Evolutionary conservation across 2,113 vertebrate species (phyloP).

Genomic region (Malurus elegans): DNA sequence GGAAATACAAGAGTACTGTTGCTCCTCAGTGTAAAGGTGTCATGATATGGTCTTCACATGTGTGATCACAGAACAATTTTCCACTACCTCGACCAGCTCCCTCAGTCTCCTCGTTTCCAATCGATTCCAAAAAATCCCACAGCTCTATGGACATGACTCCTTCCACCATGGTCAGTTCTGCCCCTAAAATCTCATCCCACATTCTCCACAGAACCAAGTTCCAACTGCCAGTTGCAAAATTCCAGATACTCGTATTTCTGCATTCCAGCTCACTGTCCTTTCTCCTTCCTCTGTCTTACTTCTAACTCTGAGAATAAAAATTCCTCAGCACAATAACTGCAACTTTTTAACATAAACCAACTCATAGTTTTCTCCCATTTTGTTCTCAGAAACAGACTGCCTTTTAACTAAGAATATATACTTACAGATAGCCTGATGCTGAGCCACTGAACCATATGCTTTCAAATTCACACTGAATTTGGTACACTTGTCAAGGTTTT

Average conservation of each 20-base stretch:
- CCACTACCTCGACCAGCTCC: background rate
- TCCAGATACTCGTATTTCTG: background rate
- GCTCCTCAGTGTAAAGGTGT: background rate
- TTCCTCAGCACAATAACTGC: background rate
- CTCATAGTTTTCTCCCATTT: background rate
- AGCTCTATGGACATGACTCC: background rate
- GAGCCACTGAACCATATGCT: background rate
- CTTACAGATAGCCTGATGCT: background rate
- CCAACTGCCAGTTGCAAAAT: background rate
- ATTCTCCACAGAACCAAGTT: background rate
- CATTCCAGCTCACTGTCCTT: background rate
- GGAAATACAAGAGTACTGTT: background rate
- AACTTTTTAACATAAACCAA: background rate
- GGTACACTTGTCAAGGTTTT: background rate
- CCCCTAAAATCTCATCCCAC: background rate
- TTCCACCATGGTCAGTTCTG: background rate
- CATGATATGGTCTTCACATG: background rate
- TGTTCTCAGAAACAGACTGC: background rate
- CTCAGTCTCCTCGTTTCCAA: background rate
- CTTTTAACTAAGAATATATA: background rate
- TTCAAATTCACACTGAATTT: background rate
- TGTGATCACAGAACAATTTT: background rate
- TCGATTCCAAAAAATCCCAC: no score
- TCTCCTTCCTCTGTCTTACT: background rate
- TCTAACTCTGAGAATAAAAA: background rate